Evolutionary conservation across 2,797 vertebrate species (phyloP).

Genomic region (Sphenodon punctatus): DNA sequence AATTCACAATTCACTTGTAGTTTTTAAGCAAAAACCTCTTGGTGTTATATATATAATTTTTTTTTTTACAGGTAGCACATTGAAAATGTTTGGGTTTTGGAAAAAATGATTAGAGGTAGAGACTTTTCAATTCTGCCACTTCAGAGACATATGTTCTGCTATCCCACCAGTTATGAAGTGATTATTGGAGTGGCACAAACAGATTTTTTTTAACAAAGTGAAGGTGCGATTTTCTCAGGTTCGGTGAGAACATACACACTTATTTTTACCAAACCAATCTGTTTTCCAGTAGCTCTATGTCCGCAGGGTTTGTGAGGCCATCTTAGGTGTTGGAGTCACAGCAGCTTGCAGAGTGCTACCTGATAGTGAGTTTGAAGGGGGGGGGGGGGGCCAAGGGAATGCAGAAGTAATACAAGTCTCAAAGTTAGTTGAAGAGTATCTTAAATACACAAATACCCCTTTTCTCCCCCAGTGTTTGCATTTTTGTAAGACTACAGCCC

Average conservation of each 20-base stretch:
- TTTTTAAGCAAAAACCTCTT: slow-evolving; percentile 47
- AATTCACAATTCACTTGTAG: neutral
- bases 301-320: slow-evolving; percentile 70
- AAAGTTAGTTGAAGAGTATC: neutral
- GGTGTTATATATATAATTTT: too few relatives aligned
- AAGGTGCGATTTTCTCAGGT: slow-evolving; percentile 83
- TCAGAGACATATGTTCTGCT: slow-evolving; percentile 72
- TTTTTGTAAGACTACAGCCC: slow-evolving; percentile 6
- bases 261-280: slow-evolving; percentile 79
- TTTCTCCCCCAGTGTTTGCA: neutral
- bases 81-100: slow-evolving; percentile 50
- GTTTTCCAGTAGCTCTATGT: slow-evolving; percentile 73
- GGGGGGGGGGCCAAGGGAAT: neutral
- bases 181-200: slow-evolving; percentile 74
- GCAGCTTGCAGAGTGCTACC: slow-evolving; percentile 25
- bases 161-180: slow-evolving; percentile 71
- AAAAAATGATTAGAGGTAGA: slow-evolving; percentile 36
- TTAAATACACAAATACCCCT: slow-evolving; percentile 32
- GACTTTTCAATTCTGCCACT: slow-evolving; percentile 51
- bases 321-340: slow-evolving; percentile 44
- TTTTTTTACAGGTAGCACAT: slow-evolving; percentile 46
- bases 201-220: slow-evolving; percentile 78
- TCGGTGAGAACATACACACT: slow-evolving; percentile 77
- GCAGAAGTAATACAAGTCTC: slow-evolving; percentile 16
- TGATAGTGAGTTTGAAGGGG: slow-evolving; percentile 17